phyloP scores from a whole-genome alignment of 2,888 invertebrate genomes.

The Plagiodera versicolora region DNA sequence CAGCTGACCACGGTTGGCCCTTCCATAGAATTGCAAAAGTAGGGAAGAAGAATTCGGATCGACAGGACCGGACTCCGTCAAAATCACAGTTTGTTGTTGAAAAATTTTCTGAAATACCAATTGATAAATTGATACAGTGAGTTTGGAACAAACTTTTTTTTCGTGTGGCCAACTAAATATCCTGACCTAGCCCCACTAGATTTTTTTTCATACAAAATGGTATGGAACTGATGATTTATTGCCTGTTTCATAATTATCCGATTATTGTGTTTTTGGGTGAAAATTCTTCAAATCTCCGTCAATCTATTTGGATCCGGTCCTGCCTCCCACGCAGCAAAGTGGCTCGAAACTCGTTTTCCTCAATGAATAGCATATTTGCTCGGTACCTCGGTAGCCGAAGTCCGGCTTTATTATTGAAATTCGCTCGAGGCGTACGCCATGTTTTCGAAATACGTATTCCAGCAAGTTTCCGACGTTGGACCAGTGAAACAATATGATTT shows the following conservation, averaged over 20 bases:
- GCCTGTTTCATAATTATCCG: too few relatives aligned
- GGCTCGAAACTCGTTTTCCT: conserved; percentile 42
- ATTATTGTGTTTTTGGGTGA: too few relatives aligned
- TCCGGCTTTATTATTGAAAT: conserved; percentile 48
- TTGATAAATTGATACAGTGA: too few relatives aligned
- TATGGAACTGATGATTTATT: too few relatives aligned
- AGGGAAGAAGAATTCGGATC: conserved; percentile 25
- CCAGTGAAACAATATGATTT: background rate
- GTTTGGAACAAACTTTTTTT: too few relatives aligned
- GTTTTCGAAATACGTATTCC: conserved; percentile 49
- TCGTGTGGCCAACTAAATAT: too few relatives aligned
- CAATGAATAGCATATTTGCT: conserved; percentile 52
- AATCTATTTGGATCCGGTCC: background rate
- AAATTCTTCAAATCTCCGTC: too few relatives aligned
- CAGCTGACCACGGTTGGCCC: conserved; percentile 50
- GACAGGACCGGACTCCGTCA: background rate
- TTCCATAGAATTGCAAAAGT: conserved; percentile 53
- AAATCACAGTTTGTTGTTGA: too few relatives aligned
- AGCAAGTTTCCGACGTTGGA: conserved; percentile 27
- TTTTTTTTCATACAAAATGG: too few relatives aligned
- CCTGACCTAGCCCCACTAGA: too few relatives aligned
- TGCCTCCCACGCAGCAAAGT: conserved; percentile 21
- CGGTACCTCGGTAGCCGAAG: conserved; percentile 41
- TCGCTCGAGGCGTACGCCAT: conserved; percentile 44
- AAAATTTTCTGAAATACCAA: too few relatives aligned